Conservation (phyloP, 2,888 invertebrate species). For the Scaptomyza tumidula region DNA sequence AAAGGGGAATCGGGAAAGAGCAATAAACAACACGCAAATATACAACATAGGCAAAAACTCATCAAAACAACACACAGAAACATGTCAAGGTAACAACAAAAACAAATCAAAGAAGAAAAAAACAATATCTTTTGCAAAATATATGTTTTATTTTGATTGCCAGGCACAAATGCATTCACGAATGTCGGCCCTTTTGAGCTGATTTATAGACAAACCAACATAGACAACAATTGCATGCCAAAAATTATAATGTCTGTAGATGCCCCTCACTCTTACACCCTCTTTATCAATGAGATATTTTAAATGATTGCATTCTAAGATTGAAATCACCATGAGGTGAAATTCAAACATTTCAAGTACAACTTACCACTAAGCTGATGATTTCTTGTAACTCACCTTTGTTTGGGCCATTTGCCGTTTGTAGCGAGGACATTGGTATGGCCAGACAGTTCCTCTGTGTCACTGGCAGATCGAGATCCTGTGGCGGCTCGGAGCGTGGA, state of each 20-base stretch:
- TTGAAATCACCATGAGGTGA: neutral
- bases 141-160: slow-evolving; percentile 67
- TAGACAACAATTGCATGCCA: slow-evolving; percentile 55
- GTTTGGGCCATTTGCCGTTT: slow-evolving; percentile 77
- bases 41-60: slow-evolving; percentile 22
- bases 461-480: slow-evolving; percentile 77
- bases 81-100: slow-evolving; percentile 56
- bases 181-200: slow-evolving; percentile 29
- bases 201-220: slow-evolving; percentile 22
- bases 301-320: neutral
- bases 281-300: neutral
- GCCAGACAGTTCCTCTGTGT: slow-evolving; percentile 82
- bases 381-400: slow-evolving; percentile 68
- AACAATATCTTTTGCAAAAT: slow-evolving; percentile 33
- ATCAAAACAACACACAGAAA: slow-evolving; percentile 44
- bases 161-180: slow-evolving; percentile 62
- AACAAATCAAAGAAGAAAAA: slow-evolving; percentile 7
- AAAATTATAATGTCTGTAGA: slow-evolving; percentile 31
- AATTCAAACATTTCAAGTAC: neutral
- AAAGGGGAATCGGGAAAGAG: slow-evolving; percentile 13
- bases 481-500: slow-evolving; percentile 83
- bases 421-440: slow-evolving; percentile 84
- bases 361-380: neutral
- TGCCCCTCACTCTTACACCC: neutral
- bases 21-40: neutral